A percentile compares a stretch with the other conserved stretches of the same genome.
Evolutionary conservation across 2,888 invertebrate species (phyloP).

Genomic region (Oligia strigilis): DNA sequence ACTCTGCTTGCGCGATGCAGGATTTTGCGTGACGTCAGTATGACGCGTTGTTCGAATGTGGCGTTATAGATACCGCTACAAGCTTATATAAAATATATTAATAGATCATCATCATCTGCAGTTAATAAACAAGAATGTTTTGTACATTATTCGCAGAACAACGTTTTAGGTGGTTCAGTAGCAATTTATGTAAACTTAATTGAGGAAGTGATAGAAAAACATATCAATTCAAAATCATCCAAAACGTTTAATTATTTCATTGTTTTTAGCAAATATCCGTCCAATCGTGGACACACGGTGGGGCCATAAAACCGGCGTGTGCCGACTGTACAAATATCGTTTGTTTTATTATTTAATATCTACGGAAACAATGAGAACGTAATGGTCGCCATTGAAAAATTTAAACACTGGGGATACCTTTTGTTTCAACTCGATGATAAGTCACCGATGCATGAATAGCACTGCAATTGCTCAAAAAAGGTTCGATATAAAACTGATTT

Average conservation of each 20-base stretch:
- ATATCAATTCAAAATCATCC: conserved; percentile 58
- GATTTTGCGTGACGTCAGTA: no score
- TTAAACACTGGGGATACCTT: conserved; percentile 71
- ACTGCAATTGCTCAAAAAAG: no score
- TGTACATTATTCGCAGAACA: background rate
- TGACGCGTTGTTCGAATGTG: no score
- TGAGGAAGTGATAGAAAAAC: conserved; percentile 23
- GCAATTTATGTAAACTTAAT: background rate
- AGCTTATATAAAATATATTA: background rate
- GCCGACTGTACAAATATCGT: conserved; percentile 76
- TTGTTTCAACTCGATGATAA: conserved; percentile 41
- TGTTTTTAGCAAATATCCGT: conserved; percentile 57
- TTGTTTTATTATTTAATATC: conserved; percentile 80
- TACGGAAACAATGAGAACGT: conserved; percentile 72
- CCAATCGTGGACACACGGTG: conserved; percentile 44
- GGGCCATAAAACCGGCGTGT: conserved; percentile 82
- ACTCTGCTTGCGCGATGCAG: no score
- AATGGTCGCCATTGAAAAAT: conserved; percentile 78
- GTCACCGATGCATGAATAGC: background rate
- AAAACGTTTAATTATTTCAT: conserved; percentile 45
- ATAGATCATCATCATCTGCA: background rate
- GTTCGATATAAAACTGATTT: no score
- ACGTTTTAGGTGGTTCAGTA: background rate
- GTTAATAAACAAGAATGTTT: background rate
- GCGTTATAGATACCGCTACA: no score